A percentile compares a stretch with the other conserved stretches of the same genome.
These are phyloP conservation scores for Meriones psammophilus DNA, from an alignment of 2,797 vertebrate genomes.

Conservation along the genomic window DNA sequence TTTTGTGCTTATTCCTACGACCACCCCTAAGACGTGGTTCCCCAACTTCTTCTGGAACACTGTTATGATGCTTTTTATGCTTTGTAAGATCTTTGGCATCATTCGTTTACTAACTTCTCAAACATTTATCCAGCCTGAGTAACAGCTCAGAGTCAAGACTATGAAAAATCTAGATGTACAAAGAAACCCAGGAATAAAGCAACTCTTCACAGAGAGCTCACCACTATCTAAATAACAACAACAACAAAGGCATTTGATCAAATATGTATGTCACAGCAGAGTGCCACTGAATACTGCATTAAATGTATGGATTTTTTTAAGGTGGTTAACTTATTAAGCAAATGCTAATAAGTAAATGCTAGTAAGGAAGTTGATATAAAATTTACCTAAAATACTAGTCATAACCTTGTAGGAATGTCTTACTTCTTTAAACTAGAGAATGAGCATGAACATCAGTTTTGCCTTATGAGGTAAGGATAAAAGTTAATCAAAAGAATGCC, in stretches of 20 bases:
- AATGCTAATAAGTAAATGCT: background rate
- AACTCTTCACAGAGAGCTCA: background rate
- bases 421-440: background rate
- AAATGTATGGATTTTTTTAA: background rate
- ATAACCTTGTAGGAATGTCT: background rate
- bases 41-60: background rate
- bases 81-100: background rate
- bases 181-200: background rate
- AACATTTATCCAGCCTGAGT: background rate
- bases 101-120: background rate
- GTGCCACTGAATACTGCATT: background rate
- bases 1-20: background rate
- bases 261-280: background rate
- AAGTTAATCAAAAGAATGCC: background rate
- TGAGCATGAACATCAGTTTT: background rate
- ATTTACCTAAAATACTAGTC: background rate
- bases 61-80: background rate
- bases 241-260: background rate
- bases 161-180: background rate
- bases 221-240: background rate
- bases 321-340: background rate
- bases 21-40: background rate
- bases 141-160: background rate
- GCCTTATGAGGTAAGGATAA: background rate
- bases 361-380: background rate